phyloP scores from a whole-genome alignment of 2,888 invertebrate species.

The Conops quadrifasciatus region DNA sequence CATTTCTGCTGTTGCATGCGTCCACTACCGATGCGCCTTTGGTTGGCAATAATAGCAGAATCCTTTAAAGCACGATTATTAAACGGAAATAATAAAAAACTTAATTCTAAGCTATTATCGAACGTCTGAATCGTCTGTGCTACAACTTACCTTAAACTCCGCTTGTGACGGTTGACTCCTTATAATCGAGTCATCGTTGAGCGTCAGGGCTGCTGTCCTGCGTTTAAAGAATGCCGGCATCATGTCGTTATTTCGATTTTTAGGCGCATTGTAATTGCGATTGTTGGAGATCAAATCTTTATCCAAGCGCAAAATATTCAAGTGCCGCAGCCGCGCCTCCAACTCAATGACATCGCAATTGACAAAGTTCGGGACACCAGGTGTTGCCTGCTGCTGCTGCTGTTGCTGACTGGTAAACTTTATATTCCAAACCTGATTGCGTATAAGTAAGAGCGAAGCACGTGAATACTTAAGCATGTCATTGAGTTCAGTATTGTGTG shows the following conservation, averaged over 20 bases:
- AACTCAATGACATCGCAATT: conserved; percentile 58
- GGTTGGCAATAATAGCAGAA: conserved; percentile 55
- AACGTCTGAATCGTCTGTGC: too few species aligned
- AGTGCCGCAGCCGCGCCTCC: conserved; percentile 54
- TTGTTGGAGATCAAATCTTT: conserved; percentile 21
- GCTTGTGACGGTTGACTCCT: conserved; percentile 56
- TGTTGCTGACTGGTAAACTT: conserved; percentile 32
- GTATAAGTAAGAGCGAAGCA: conserved; percentile 53
- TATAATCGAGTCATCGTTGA: conserved; percentile 57
- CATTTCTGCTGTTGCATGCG: conserved; percentile 58
- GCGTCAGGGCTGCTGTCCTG: conserved; percentile 49
- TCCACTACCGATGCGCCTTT: conserved; percentile 61
- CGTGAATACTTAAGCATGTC: conserved; percentile 51
- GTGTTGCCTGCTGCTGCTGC: too few species aligned
- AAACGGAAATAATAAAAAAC: neutral
- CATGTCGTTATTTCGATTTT: conserved; percentile 44
- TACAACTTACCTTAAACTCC: conserved; percentile 55
- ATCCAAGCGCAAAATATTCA: conserved; percentile 52
- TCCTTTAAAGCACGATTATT: conserved; percentile 46
- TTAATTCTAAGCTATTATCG: too few species aligned
- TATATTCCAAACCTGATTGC: conserved; percentile 51
- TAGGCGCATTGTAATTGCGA: conserved; percentile 31
- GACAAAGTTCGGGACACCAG: conserved; percentile 51
- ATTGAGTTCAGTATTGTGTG: conserved; percentile 28
- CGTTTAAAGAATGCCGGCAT: conserved; percentile 61